Base-by-base conservation (phyloP, 2,113 vertebrate genomes). In the Numida meleagris region DNA sequence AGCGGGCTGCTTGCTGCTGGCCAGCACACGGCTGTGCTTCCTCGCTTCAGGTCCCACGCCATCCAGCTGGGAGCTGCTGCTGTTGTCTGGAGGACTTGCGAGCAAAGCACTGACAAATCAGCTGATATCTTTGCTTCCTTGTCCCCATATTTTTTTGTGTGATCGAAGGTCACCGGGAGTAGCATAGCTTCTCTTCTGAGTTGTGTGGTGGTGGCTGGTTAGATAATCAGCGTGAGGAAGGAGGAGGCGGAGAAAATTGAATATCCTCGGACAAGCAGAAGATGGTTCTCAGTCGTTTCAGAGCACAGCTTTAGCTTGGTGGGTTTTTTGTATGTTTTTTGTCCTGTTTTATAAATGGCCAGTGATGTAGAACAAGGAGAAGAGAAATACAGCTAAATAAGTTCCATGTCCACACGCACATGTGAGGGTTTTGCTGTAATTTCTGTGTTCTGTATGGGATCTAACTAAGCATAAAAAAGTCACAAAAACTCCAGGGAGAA, bases 191-290 rank as follows among this genome's bases (percentile, higher is more conserved):
- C 16, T 91, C 27, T 53, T 63, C 34, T 1, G 21, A 66, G 63
- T 58, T 82, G 55, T 62, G 70, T 14, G 9, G 33, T 82, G 68
- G 33, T 86, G 85, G 21, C 88, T 94, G 96, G 89, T 95, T 94
- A 94, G 90, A 29, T 85, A 89, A 95, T 94, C 88, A 89, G 1
- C 25, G 36, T n/a, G 81, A 90, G 90, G 81, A 16, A 67, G 84
- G 81, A 92, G 90, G 81, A 13, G 74, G 84, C 71, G 76, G 90
- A 78, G 83, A 74, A 78, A 73, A 81, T 78, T 19, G 77, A 88
- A 36, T 86, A 88, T 93, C 94, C 66, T 38, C 73, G 70, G 53
- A 18, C 66, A 31, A 76, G n/a, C 68, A 57, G 8, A 18, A 86
- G 21, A 71, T 7, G 78, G 40, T 93, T 95, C 90, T 90, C 86